These are phyloP conservation scores for Watersipora subatra DNA, from an alignment of 1,140 invertebrate species.

Conservation along the genomic window DNA sequence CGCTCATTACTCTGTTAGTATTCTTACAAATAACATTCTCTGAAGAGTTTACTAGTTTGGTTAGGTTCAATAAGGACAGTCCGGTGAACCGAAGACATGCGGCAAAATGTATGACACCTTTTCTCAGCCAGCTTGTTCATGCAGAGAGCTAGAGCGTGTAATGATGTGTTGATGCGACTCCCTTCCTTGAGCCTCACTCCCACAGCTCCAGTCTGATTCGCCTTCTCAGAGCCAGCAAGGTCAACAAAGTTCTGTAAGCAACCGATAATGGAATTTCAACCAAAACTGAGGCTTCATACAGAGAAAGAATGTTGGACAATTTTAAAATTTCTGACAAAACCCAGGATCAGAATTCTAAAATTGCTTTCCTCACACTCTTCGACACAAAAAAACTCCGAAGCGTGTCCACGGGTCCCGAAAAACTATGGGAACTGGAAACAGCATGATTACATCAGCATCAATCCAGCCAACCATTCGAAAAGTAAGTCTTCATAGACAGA, in stretches of 20 bases:
- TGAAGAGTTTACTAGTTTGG: slow-evolving; percentile 14
- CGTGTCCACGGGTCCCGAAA: background rate
- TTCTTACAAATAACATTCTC: background rate
- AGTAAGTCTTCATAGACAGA: too few species aligned
- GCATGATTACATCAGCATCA: too few species aligned
- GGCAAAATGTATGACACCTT: too few species aligned
- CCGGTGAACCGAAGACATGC: too few species aligned
- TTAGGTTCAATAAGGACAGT: slow-evolving; percentile 16
- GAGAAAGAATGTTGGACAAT: background rate
- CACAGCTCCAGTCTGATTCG: slow-evolving; percentile 43
- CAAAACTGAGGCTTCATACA: background rate
- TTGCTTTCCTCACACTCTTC: background rate
- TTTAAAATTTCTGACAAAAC: background rate
- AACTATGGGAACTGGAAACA: background rate
- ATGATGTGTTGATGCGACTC: slow-evolving; percentile 49
- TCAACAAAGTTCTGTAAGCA: slow-evolving; percentile 49
- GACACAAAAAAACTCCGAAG: background rate
- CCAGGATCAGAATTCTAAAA: background rate
- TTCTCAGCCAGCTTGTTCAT: slow-evolving; percentile 46
- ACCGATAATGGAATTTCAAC: too few species aligned
- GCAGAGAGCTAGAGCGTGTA: slow-evolving; percentile 46
- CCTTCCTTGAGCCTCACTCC: slow-evolving; percentile 51
- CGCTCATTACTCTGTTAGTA: background rate
- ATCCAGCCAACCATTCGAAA: too few species aligned
- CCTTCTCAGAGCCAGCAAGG: slow-evolving; percentile 50